Base-by-base conservation (phyloP, 2,113 vertebrate species). In the Ascaphus truei region DNA sequence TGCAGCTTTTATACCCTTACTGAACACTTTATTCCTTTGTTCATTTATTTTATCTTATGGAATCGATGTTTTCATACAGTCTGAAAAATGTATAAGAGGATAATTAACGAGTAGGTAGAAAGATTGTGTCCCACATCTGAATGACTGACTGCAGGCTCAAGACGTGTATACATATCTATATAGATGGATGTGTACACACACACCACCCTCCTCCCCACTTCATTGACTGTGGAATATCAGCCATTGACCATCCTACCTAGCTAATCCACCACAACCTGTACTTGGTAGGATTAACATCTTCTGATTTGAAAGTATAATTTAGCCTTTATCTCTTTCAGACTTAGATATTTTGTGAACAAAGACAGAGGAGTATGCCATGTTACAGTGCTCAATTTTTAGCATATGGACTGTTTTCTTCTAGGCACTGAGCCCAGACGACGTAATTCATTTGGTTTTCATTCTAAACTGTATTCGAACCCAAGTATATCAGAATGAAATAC, bases 291-390 rank as follows among this genome's bases (percentile, higher is more conserved):
- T 84, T 80, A 83, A 74, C 76, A 73, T 83, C 78, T 85, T 86
- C 77, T 86, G 79, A 91, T 90, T 89, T 90, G 76, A 89, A 90
- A 90, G 85, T 90, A 81, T 88, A 88, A 89, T 88, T 84, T 72
- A 69, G 75, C 77, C 82, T 82, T 85, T 84, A 80, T 88, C 77
- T 80, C 80, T 84, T 82, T 85, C 80, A 86, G 65, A 77, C 77
- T 73, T 85, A 89, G 83, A 86, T 83, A 79, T 89, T 88, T 83
- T 79, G 84, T 88, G 85, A 91, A 90, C 87, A 90, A 89, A 91
- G 88, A 83, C 74, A 75, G 76, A 83, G 74, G 79, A 83, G 72
- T 77, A 85, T 82, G 79, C 85, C 85, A 75, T 79, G 80, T 85
- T 85, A 79, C 81, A 77, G 85, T 82, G 83, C 85, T 83, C 80